Conservation (phyloP, 2,888 invertebrate species). For the Hemaris fuciformis region DNA sequence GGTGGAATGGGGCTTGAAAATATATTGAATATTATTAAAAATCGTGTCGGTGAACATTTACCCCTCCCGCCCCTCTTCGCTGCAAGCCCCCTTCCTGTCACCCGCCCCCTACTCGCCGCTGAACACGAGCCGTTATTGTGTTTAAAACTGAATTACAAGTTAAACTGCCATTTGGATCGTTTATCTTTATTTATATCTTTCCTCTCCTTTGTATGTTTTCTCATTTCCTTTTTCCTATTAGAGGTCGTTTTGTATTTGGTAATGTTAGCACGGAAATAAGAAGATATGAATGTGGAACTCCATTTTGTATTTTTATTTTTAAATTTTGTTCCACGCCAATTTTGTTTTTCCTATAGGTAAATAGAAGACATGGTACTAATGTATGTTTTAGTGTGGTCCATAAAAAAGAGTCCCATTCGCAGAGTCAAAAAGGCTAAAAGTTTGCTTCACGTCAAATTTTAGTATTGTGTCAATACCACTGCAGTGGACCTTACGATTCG, state of each 20-base stretch:
- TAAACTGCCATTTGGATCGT: constrained; percentile 16
- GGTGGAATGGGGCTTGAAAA: no score
- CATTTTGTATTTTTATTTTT: not conserved
- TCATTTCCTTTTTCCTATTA: constrained; percentile 7
- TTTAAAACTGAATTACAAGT: constrained; percentile 18
- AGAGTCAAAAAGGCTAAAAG: no score
- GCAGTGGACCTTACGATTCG: no score
- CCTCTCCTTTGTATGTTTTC: not conserved
- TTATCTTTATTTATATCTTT: constrained; percentile 12
- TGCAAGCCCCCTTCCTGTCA: not conserved
- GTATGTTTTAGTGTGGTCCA: no score
- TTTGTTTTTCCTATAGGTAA: no score
- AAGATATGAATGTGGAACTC: not conserved
- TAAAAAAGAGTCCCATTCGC: no score
- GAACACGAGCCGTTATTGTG: not conserved
- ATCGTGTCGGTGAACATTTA: not conserved
- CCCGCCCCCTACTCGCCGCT: not conserved
- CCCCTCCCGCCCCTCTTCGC: not conserved
- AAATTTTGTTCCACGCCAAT: no score
- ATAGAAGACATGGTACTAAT: no score
- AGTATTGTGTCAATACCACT: no score
- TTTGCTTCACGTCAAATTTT: no score
- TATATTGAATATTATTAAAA: not conserved
- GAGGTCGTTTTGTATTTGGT: not conserved
- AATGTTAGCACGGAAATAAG: not conserved